phyloP scores from a whole-genome alignment of 2,797 vertebrate genomes.

The Limosa lapponica region DNA sequence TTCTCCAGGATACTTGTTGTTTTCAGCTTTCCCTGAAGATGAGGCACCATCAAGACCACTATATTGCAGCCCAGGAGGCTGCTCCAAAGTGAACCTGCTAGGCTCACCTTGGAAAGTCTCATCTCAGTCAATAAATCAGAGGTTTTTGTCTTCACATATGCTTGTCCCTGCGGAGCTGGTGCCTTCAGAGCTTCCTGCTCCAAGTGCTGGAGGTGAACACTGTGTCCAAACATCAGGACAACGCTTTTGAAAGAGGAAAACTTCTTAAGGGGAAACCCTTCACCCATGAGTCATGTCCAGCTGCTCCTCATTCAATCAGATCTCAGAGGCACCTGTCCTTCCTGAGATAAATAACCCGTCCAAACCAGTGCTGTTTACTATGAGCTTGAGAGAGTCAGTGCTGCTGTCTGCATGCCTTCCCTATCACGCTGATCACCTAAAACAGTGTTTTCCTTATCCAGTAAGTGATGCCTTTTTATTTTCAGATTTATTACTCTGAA shows the following conservation, averaged over 20 bases:
- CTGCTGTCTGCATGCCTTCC: not conserved
- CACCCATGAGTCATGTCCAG: not conserved
- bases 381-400: not conserved
- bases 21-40: not conserved
- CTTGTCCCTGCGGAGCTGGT: not conserved
- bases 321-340: not conserved
- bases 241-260: not conserved
- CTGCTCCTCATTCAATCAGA: not conserved
- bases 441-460: not conserved
- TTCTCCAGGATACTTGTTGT: not conserved
- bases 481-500: slow-evolving; percentile 10
- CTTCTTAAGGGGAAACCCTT: not conserved
- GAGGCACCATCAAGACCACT: not conserved
- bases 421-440: not conserved
- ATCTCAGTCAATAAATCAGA: not conserved
- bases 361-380: rapidly evolving
- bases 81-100: not conserved
- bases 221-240: not conserved
- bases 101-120: not conserved
- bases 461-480: not conserved
- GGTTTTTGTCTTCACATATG: rapidly evolving
- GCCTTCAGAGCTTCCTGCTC: not conserved
- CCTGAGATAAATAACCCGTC: not conserved
- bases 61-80: not conserved
- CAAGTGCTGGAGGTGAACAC: rapidly evolving